These are phyloP conservation scores for Delichon dasypus DNA, from an alignment of 2,797 vertebrate genomes.

Conservation along the genomic window DNA sequence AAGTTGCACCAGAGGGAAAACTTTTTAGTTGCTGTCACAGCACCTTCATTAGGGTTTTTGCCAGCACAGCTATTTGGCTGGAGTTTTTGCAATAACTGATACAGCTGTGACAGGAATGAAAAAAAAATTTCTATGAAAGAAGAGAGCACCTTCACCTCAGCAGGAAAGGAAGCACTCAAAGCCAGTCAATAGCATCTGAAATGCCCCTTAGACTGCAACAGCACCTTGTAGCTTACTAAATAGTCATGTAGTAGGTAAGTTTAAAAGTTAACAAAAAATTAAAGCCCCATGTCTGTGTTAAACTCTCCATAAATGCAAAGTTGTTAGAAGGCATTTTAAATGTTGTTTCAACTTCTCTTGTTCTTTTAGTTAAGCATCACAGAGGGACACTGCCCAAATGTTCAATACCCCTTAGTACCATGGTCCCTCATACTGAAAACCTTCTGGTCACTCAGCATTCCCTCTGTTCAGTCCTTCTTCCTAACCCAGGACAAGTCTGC, in stretches of 20 bases:
- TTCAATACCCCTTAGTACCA: fast-evolving
- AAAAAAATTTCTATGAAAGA: not conserved
- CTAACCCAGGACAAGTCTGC: not conserved
- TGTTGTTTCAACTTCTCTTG: not conserved
- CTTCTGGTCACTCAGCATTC: fast-evolving
- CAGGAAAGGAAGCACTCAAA: not conserved
- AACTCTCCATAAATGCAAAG: not conserved
- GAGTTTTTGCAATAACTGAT: not conserved
- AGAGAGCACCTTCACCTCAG: not conserved
- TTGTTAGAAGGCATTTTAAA: not conserved
- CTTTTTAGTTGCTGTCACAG: conserved; percentile 30
- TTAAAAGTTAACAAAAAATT: not conserved
- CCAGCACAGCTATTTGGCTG: conserved; percentile 34
- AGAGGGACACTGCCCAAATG: not conserved
- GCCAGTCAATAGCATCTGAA: not conserved
- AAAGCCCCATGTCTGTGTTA: fast-evolving
- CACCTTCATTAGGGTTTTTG: conserved; percentile 57
- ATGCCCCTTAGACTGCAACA: not conserved
- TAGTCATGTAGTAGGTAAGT: not conserved
- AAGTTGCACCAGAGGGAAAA: conserved; percentile 61
- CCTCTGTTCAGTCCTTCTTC: not conserved
- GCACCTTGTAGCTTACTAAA: not conserved
- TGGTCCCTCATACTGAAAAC: too few species aligned
- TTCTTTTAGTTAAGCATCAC: not conserved
- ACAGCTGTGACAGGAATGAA: not conserved